Conservation (phyloP, 2,888 invertebrate genomes). For the Cataglyphis rosenhaueri region DNA sequence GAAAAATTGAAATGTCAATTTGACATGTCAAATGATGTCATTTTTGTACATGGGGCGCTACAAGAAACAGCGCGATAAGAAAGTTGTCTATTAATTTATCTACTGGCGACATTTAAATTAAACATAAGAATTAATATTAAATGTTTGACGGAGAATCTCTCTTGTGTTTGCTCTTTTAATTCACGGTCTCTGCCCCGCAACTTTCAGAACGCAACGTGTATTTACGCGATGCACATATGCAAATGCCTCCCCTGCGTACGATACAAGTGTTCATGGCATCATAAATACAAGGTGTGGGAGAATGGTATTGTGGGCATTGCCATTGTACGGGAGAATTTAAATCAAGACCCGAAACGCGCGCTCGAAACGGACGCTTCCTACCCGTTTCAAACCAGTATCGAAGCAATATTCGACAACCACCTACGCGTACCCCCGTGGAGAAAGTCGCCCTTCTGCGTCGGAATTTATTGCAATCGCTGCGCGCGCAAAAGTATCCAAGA, state of each 20-base stretch:
- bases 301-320: conserved; percentile 53
- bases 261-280: conserved; percentile 44
- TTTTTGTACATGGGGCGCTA: background rate
- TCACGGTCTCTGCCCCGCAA: conserved; percentile 18
- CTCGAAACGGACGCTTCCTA: conserved; percentile 71
- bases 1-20: no score
- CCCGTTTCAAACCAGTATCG: conserved; percentile 74
- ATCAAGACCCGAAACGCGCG: conserved; percentile 60
- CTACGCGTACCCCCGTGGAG: conserved; percentile 78
- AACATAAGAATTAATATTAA: background rate
- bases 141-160: background rate
- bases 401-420: conserved; percentile 77
- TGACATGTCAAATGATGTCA: no score
- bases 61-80: background rate
- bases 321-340: conserved; percentile 70
- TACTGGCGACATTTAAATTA: no score
- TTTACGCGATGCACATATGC: conserved; percentile 44
- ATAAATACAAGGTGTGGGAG: conserved; percentile 50
- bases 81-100: background rate
- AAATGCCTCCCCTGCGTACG: conserved; percentile 25
- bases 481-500: conserved; percentile 67
- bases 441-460: conserved; percentile 75
- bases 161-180: conserved; percentile 28
- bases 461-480: conserved; percentile 78
- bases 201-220: conserved; percentile 15